These are phyloP conservation scores for Cataglyphis livida DNA, from an alignment of 2,888 invertebrate genomes.

Conservation along the genomic window DNA sequence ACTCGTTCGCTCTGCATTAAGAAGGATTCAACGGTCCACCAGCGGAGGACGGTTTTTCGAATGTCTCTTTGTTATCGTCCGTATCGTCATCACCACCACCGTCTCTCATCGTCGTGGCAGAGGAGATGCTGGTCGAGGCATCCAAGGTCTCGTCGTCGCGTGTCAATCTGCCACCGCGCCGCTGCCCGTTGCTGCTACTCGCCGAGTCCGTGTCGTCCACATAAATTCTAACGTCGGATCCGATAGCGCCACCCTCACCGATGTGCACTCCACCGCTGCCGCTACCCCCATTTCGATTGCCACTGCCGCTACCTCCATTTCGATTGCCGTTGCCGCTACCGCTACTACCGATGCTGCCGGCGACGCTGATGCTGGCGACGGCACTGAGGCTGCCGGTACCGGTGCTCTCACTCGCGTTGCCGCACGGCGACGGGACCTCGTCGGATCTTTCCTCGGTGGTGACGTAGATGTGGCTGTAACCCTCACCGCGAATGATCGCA, in stretches of 20 bases:
- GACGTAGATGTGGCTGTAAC: constrained; percentile 76
- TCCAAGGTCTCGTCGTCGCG: constrained; percentile 59
- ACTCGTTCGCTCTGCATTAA: constrained; percentile 58
- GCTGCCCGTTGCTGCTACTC: constrained; percentile 74
- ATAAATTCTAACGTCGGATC: constrained; percentile 77
- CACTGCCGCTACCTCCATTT: constrained; percentile 34
- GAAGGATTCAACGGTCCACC: constrained; percentile 60
- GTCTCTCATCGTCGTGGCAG: constrained; percentile 43
- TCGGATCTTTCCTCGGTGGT: constrained; percentile 58
- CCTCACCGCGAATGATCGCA: constrained; percentile 46
- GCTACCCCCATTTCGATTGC: constrained; percentile 19
- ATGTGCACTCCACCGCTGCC: constrained; percentile 45
- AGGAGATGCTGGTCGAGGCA: constrained; percentile 51
- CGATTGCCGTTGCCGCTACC: constrained; percentile 30
- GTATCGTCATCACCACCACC: neutral
- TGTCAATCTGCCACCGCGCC: constrained; percentile 2
- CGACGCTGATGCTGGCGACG: constrained; percentile 51
- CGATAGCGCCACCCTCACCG: constrained; percentile 62
- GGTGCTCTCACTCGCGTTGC: constrained; percentile 35
- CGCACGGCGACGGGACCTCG: constrained; percentile 45
- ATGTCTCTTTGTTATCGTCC: constrained; percentile 38
- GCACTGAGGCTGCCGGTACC: constrained; percentile 58
- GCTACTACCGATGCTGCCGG: constrained; percentile 47
- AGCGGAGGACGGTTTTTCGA: constrained; percentile 49
- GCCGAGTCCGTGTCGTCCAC: constrained; percentile 80